A percentile compares a stretch with the other conserved stretches of the same genome.
Evolutionary conservation across 2,797 vertebrate species (phyloP).

Genomic region (Takifugu ocellatus): DNA sequence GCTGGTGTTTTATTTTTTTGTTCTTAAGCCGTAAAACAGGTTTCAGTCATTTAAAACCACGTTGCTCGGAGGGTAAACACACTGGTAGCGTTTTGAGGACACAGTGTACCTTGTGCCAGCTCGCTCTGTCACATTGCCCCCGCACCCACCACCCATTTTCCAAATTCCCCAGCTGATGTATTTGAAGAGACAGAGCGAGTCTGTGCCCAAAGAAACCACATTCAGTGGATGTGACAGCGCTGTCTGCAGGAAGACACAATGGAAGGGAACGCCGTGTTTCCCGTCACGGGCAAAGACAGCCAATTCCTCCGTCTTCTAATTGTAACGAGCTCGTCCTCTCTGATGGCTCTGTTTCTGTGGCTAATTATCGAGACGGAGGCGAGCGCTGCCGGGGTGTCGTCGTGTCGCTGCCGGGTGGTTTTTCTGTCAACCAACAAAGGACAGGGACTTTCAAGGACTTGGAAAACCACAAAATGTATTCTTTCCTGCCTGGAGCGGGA

Average conservation of each 20-base stretch:
- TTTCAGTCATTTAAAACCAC: slow-evolving; percentile 13
- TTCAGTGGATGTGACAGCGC: slow-evolving; percentile 49
- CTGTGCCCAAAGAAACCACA: slow-evolving; percentile 47
- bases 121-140: slow-evolving; percentile 25
- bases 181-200: slow-evolving; percentile 63
- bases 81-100: slow-evolving; percentile 39
- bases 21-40: slow-evolving; percentile 10
- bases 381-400: slow-evolving; percentile 42
- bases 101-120: slow-evolving; percentile 40
- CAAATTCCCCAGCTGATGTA: slow-evolving; percentile 62
- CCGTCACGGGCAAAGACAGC: slow-evolving; percentile 38
- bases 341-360: slow-evolving; percentile 28
- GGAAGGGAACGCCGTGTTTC: slow-evolving; percentile 32
- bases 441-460: not conserved
- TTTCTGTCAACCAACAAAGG: slow-evolving; percentile 23
- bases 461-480: no score
- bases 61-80: slow-evolving; percentile 41
- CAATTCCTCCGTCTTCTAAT: slow-evolving; percentile 47
- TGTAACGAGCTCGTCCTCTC: slow-evolving; percentile 45
- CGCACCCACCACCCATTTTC: slow-evolving; percentile 53
- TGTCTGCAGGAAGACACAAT: slow-evolving; percentile 21
- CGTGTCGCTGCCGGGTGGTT: slow-evolving; percentile 31
- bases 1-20: not conserved
- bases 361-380: slow-evolving; percentile 49
- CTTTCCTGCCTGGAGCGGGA: not conserved